A percentile compares a stretch with the other conserved stretches of the same genome.
Evolutionary conservation across 2,888 invertebrate genomes (phyloP).

Genomic region (Dryobotodes eremita): DNA sequence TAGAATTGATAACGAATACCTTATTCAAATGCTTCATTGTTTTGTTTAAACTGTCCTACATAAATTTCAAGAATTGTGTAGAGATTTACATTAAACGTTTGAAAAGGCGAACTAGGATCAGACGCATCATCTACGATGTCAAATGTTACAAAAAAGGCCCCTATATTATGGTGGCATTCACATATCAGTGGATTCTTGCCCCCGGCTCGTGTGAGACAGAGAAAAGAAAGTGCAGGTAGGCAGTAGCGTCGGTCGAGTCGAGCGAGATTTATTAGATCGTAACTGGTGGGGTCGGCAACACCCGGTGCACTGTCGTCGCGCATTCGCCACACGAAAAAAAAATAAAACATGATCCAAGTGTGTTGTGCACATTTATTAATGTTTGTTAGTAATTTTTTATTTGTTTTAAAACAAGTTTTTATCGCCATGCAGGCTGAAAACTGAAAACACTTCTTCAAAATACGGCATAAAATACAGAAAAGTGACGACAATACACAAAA

Average conservation of each 20-base stretch:
- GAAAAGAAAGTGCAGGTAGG: slow-evolving; percentile 90
- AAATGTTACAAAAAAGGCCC: slow-evolving; percentile 77
- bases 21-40: slow-evolving; percentile 63
- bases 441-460: slow-evolving; percentile 3
- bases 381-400: slow-evolving; percentile 39
- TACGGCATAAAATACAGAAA: neutral
- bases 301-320: slow-evolving; percentile 79
- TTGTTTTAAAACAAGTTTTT: slow-evolving; percentile 4
- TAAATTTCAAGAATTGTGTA: slow-evolving; percentile 56
- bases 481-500: neutral
- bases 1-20: slow-evolving; percentile 62
- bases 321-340: slow-evolving; percentile 71
- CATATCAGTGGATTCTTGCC: slow-evolving; percentile 76
- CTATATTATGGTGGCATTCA: slow-evolving; percentile 76
- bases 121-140: slow-evolving; percentile 67
- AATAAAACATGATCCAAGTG: slow-evolving; percentile 61
- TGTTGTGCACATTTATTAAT: slow-evolving; percentile 48
- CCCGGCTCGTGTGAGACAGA: slow-evolving; percentile 84
- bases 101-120: slow-evolving; percentile 42
- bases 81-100: slow-evolving; percentile 48
- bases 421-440: neutral
- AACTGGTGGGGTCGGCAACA: slow-evolving; percentile 86
- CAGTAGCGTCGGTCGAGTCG: slow-evolving; percentile 77
- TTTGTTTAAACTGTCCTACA: slow-evolving; percentile 60
- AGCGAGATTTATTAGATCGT: slow-evolving; percentile 89